Percentiles rank a stretch among this genome's conserved stretches.
These are phyloP conservation scores for Laterallus jamaicensis DNA, from an alignment of 2,113 vertebrate species.

Conservation along the genomic window DNA sequence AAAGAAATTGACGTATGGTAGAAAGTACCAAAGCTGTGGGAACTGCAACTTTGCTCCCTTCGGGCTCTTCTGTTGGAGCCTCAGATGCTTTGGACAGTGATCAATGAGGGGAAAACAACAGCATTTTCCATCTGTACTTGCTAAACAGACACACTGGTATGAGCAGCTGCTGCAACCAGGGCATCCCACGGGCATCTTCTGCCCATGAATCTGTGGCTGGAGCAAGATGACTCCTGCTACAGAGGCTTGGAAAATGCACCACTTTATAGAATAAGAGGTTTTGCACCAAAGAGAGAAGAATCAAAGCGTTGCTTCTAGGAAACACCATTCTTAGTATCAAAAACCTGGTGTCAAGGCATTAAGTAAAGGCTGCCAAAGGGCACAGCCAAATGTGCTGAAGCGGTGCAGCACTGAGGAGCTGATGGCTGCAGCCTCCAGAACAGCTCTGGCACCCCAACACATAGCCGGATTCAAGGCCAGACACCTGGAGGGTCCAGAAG, in stretches of 20 bases:
- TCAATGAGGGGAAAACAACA: background rate
- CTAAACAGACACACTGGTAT: background rate
- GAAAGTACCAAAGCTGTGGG: background rate
- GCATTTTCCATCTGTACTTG: conserved; percentile 15
- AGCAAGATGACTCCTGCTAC: background rate
- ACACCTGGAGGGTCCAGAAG: background rate
- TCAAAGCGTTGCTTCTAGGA: background rate
- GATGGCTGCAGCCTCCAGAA: background rate
- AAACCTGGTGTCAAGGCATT: background rate
- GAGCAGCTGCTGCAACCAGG: conserved; percentile 2
- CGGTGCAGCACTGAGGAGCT: background rate
- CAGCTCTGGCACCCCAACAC: background rate
- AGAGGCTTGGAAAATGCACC: background rate
- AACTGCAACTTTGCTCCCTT: background rate
- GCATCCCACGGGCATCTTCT: conserved; percentile 13
- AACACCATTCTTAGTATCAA: background rate
- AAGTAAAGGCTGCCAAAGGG: background rate
- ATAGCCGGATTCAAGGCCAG: background rate
- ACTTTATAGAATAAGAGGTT: background rate
- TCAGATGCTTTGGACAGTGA: conserved; percentile 35
- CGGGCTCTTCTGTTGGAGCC: background rate
- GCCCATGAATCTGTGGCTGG: background rate
- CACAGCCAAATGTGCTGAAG: background rate
- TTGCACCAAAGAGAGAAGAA: background rate
- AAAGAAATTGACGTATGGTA: background rate